Evolutionary conservation across 2,888 invertebrate genomes (phyloP).

Genomic region (Quadriops clusia): DNA sequence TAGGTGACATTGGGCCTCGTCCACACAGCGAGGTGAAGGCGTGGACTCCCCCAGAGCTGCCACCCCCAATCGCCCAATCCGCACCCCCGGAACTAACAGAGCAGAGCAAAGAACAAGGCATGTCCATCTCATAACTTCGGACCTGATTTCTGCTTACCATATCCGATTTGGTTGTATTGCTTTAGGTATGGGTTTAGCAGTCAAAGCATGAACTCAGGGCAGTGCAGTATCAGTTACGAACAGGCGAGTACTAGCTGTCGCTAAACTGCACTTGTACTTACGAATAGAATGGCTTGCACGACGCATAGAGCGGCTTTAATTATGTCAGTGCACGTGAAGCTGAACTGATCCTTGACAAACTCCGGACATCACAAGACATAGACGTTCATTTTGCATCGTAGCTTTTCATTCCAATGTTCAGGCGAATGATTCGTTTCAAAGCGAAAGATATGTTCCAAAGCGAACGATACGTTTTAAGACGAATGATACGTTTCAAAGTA

Average conservation of each 20-base stretch:
- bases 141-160: conserved; percentile 35
- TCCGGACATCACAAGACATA: too few relatives aligned
- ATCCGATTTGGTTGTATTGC: conserved; percentile 35
- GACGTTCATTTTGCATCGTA: too few relatives aligned
- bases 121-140: conserved; percentile 32
- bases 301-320: too few relatives aligned
- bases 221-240: conserved; percentile 31
- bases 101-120: conserved; percentile 44
- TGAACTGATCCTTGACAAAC: too few relatives aligned
- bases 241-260: conserved; percentile 27
- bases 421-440: too few relatives aligned
- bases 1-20: conserved; percentile 69
- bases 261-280: conserved; percentile 17
- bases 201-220: conserved; percentile 32
- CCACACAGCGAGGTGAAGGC: conserved; percentile 82
- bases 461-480: too few relatives aligned
- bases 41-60: conserved; percentile 51
- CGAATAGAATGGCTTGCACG: conserved; percentile 22
- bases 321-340: too few relatives aligned
- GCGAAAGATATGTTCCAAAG: too few relatives aligned
- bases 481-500: too few relatives aligned
- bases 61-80: conserved; percentile 53
- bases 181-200: conserved; percentile 37
- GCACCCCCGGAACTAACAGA: conserved; percentile 54
- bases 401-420: too few relatives aligned